Percentiles rank a stretch among this genome's conserved stretches.
Evolutionary conservation across 1,140 invertebrate genomes (phyloP).

Genomic region (Trichonephila clavipes): DNA sequence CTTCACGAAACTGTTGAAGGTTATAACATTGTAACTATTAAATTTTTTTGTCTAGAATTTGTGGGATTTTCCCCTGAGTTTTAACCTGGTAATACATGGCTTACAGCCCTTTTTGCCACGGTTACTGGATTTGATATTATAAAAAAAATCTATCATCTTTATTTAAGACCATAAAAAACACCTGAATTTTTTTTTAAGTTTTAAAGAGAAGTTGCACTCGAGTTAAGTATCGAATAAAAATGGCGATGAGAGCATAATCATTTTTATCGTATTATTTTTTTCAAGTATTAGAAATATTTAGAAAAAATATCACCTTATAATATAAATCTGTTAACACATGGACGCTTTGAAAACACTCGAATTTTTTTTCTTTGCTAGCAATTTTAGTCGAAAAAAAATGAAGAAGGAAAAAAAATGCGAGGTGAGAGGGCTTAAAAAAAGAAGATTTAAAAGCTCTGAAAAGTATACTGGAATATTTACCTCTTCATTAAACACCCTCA

Average conservation of each 20-base stretch:
- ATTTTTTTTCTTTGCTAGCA: background rate
- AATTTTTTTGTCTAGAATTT: background rate
- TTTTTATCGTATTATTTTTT: background rate
- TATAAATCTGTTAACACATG: background rate
- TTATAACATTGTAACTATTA: background rate
- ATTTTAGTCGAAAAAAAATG: background rate
- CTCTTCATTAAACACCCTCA: conserved; percentile 32
- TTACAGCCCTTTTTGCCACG: background rate
- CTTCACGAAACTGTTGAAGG: background rate
- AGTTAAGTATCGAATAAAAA: background rate
- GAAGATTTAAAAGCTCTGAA: conserved; percentile 1
- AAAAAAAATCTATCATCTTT: conserved; percentile 1
- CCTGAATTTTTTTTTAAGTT: background rate
- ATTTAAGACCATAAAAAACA: background rate
- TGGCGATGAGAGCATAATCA: background rate
- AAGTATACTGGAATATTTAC: conserved; percentile 54
- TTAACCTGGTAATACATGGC: background rate
- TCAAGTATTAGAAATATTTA: background rate
- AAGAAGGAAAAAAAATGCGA: background rate
- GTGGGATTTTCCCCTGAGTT: background rate
- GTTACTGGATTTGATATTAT: background rate
- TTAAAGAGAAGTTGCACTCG: background rate
- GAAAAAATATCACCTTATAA: background rate
- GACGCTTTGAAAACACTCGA: background rate
- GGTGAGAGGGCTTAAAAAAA: background rate